Evolutionary conservation across 2,888 invertebrate species (phyloP).

Genomic region (Lasioglossum figueresi): DNA sequence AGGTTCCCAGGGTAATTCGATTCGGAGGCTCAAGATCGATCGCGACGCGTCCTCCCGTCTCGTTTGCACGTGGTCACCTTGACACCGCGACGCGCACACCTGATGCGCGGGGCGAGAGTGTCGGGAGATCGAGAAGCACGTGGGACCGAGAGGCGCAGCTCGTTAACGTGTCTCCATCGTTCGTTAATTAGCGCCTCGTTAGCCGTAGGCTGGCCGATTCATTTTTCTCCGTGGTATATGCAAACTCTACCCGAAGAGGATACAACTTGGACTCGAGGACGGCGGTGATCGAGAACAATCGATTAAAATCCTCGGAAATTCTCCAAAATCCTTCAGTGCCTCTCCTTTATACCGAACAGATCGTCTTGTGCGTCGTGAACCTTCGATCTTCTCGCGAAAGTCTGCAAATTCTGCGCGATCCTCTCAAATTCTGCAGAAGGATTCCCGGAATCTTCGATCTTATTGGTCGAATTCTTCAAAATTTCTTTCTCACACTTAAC

Average conservation of each 20-base stretch:
- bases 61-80: constrained; percentile 61
- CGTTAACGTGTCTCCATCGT: constrained; percentile 51
- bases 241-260: not conserved
- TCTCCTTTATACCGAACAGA: not conserved
- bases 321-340: not conserved
- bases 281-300: constrained; percentile 1
- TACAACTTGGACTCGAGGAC: not conserved
- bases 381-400: not conserved
- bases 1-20: constrained; percentile 31
- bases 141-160: constrained; percentile 36
- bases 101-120: constrained; percentile 41
- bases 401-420: not conserved
- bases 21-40: constrained; percentile 33
- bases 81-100: constrained; percentile 49
- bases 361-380: not conserved
- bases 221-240: not conserved
- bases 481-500: not conserved
- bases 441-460: not conserved
- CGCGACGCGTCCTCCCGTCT: constrained; percentile 38
- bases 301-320: not conserved
- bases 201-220: constrained; percentile 6
- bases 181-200: constrained; percentile 45
- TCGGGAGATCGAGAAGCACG: constrained; percentile 49
- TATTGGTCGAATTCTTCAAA: not conserved
- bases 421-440: too few relatives aligned